Conservation (phyloP, 2,888 invertebrate species). For the Ceriagrion tenellum region DNA sequence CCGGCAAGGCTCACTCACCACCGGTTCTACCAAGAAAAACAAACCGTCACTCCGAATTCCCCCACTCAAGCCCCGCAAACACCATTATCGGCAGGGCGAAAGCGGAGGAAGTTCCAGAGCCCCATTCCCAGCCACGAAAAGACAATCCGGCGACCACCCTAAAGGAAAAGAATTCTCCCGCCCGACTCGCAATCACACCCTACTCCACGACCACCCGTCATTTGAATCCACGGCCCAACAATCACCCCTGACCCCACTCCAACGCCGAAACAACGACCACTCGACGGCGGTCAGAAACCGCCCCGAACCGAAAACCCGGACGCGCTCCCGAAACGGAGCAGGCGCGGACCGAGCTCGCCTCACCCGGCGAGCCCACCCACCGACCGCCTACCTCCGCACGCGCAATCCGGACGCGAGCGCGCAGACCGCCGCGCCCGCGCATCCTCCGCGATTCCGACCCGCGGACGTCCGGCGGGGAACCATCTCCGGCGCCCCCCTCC, state of each 20-base stretch:
- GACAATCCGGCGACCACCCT: too few species aligned
- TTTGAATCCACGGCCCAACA: neutral
- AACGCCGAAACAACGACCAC: neutral
- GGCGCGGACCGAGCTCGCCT: neutral
- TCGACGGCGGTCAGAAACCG: slow-evolving; percentile 62
- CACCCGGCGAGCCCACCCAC: neutral
- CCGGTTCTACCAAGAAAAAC: slow-evolving; percentile 71
- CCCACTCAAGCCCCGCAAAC: slow-evolving; percentile 61
- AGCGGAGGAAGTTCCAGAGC: slow-evolving; percentile 77
- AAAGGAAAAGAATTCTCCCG: too few species aligned
- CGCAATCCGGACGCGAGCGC: neutral
- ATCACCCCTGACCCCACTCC: neutral
- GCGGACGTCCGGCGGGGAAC: neutral
- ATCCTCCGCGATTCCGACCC: neutral
- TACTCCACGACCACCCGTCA: neutral
- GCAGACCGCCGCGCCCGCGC: neutral
- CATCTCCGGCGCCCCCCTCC: neutral
- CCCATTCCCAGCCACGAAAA: slow-evolving; percentile 85
- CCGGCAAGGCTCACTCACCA: slow-evolving; percentile 75
- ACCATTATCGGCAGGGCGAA: slow-evolving; percentile 80
- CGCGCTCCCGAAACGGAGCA: neutral
- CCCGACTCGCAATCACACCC: slow-evolving; percentile 82
- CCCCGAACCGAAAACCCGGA: neutral
- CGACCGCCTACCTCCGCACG: neutral
- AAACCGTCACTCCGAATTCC: slow-evolving; percentile 73